A percentile compares a stretch with the other conserved stretches of the same genome.
These are phyloP conservation scores for Chlorops oryzae DNA, from an alignment of 1,140 invertebrate species.

Conservation along the genomic window DNA sequence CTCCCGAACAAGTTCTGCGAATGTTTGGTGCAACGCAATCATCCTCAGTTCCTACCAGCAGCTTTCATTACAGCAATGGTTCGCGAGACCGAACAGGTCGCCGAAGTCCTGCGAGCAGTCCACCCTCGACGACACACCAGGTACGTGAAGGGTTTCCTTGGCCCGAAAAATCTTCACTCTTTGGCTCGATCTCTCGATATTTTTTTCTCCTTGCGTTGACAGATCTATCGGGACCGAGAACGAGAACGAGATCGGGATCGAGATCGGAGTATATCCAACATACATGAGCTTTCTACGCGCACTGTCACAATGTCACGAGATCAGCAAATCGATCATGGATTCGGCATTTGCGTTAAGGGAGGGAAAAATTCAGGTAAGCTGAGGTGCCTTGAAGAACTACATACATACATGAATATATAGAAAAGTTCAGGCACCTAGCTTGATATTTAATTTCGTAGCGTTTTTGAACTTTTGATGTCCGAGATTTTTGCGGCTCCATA, in stretches of 20 bases:
- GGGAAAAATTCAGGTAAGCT: constrained; percentile 73
- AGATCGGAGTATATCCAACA: constrained; percentile 54
- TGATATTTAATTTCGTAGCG: no score
- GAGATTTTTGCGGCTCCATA: no score
- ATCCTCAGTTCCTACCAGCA: constrained; percentile 49
- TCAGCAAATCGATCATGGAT: constrained; percentile 70
- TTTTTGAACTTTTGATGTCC: no score
- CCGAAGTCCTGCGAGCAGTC: constrained; percentile 66
- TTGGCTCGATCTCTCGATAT: background rate
- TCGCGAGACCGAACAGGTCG: constrained; percentile 39
- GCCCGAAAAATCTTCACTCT: background rate
- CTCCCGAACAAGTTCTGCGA: constrained; percentile 69
- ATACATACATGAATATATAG: no score
- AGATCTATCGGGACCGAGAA: constrained; percentile 46
- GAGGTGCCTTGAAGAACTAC: no score
- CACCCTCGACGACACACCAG: constrained; percentile 63
- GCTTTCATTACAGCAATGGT: constrained; percentile 47
- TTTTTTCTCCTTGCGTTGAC: background rate
- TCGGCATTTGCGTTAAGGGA: constrained; percentile 83
- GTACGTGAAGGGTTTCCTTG: constrained; percentile 37
- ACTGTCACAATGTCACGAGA: constrained; percentile 78
- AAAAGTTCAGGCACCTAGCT: no score
- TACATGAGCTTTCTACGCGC: constrained; percentile 69
- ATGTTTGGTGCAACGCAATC: constrained; percentile 54
- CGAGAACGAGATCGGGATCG: constrained; percentile 46